A percentile compares a stretch with the other conserved stretches of the same genome.
These are phyloP conservation scores for Crypturellus tataupa DNA, from an alignment of 2,797 vertebrate species.

Conservation along the genomic window DNA sequence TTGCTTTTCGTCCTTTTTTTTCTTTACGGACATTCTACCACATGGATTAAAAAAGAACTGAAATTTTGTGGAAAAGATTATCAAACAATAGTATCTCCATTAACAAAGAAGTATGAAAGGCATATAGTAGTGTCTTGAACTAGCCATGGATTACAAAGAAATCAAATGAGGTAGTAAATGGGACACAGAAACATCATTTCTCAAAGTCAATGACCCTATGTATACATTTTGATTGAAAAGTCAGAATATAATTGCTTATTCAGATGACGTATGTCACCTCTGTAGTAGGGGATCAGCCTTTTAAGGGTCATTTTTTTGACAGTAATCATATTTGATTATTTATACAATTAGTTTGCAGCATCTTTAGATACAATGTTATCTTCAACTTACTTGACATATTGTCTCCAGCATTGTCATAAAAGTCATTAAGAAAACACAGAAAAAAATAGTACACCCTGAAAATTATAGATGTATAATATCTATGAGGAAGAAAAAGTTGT, in stretches of 20 bases:
- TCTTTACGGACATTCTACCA: not conserved
- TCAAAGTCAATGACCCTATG: not conserved
- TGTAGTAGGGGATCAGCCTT: not conserved
- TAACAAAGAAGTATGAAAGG: not conserved
- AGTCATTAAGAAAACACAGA: not conserved
- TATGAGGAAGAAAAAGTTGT: not conserved
- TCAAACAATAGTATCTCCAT: not conserved
- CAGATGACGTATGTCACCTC: not conserved
- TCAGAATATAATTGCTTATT: not conserved
- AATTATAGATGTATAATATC: not conserved
- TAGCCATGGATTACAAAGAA: not conserved
- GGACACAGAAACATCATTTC: not conserved
- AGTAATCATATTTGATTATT: conserved; percentile 10
- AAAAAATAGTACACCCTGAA: not conserved
- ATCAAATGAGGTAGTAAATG: not conserved
- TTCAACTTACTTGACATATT: not conserved
- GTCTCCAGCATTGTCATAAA: not conserved
- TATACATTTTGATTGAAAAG: not conserved
- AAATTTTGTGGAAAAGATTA: not conserved
- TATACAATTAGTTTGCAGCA: not conserved
- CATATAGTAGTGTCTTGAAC: not conserved
- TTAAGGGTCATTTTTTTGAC: not conserved
- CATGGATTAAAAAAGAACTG: not conserved
- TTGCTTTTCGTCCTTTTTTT: not conserved
- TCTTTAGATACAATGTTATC: not conserved